These are phyloP conservation scores for Paralichthys olivaceus DNA, from an alignment of 2,113 vertebrate species.

Conservation along the genomic window DNA sequence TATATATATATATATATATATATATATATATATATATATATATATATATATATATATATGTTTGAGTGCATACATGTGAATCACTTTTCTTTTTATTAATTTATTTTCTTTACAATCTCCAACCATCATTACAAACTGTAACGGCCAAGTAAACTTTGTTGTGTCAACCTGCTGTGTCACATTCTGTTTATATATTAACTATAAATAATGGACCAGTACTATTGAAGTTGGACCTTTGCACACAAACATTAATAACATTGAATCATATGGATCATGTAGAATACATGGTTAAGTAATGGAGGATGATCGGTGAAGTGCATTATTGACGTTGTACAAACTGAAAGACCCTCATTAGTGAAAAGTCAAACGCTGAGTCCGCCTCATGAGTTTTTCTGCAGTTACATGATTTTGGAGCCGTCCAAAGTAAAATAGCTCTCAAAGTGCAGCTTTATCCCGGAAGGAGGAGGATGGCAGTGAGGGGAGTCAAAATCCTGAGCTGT, in stretches of 20 bases:
- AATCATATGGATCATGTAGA: neutral
- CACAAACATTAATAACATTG: neutral
- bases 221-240: neutral
- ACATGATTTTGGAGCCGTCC: slow-evolving; percentile 8
- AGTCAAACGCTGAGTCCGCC: neutral
- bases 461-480: neutral
- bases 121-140: neutral
- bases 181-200: no score
- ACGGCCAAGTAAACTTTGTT: neutral
- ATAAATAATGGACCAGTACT: no score
- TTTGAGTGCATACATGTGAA: no score
- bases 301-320: neutral
- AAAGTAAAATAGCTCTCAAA: slow-evolving; percentile 13
- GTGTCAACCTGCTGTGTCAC: neutral
- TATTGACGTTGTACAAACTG: neutral
- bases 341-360: neutral
- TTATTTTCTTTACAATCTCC: neutral
- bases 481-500: slow-evolving; percentile 1
- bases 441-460: neutral
- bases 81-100: no score
- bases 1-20: no score
- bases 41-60: no score
- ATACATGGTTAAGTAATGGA: neutral
- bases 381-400: neutral
- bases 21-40: no score